Evolutionary conservation across 2,888 invertebrate species (phyloP).

Genomic region (Agrochola circellaris): DNA sequence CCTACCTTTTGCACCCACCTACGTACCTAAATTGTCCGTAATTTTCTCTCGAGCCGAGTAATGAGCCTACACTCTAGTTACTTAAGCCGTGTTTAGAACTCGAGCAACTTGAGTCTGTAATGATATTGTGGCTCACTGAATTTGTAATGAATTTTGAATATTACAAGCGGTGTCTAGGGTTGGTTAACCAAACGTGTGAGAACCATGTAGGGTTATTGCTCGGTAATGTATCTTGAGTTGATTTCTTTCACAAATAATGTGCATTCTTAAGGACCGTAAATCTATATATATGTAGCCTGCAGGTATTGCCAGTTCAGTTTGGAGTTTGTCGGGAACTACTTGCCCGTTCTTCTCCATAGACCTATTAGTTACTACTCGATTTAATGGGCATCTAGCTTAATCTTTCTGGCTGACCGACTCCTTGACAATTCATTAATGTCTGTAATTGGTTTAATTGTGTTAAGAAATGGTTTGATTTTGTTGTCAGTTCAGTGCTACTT

Average conservation of each 20-base stretch:
- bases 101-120: constrained; percentile 14
- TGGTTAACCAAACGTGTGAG: not conserved
- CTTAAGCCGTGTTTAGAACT: constrained; percentile 33
- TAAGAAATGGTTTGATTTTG: no score
- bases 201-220: not conserved
- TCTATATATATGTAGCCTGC: no score
- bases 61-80: constrained; percentile 32
- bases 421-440: no score
- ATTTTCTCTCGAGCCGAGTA: constrained; percentile 36
- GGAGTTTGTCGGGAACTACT: no score
- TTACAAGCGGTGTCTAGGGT: constrained; percentile 27
- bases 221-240: not conserved
- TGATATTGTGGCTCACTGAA: constrained; percentile 45
- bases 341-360: no score
- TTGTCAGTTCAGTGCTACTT: not conserved
- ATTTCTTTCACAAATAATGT: not conserved
- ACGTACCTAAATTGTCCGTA: constrained; percentile 20
- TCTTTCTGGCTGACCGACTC: no score
- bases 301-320: no score
- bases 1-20: not conserved
- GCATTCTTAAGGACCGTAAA: no score
- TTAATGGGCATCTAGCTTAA: no score
- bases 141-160: constrained; percentile 48
- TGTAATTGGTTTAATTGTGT: no score
- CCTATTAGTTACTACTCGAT: no score